A percentile compares a stretch with the other conserved stretches of the same genome.
Evolutionary conservation across 2,888 invertebrate genomes (phyloP).

Genomic region (Spodoptera picta): DNA sequence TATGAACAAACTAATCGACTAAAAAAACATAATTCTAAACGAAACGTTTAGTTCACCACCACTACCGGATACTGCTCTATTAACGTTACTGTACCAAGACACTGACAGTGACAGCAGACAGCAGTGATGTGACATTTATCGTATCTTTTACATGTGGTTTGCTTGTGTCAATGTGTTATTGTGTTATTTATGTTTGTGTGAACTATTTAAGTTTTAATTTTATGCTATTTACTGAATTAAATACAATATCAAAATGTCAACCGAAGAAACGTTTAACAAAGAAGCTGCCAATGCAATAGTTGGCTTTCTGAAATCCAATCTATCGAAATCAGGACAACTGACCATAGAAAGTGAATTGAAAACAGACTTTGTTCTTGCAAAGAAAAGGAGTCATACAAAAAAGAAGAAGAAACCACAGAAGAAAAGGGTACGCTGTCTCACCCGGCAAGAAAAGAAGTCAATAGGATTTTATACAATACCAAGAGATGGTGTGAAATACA

Average conservation of each 20-base stretch:
- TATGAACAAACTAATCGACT: too few species aligned
- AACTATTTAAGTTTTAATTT: too few species aligned
- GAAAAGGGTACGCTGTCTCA: constrained; percentile 85
- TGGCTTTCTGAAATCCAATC: constrained; percentile 77
- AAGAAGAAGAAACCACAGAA: constrained; percentile 70
- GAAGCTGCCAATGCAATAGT: constrained; percentile 68
- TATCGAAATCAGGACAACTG: constrained; percentile 68
- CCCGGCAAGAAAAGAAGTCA: constrained; percentile 88
- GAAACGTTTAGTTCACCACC: too few species aligned
- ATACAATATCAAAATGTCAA: constrained; percentile 57
- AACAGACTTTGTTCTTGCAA: constrained; percentile 80
- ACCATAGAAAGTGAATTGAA: constrained; percentile 78
- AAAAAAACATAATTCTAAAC: too few species aligned
- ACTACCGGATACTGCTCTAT: too few species aligned
- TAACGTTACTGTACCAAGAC: too few species aligned
- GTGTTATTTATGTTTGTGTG: too few species aligned
- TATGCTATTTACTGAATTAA: neutral
- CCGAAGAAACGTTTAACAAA: constrained; percentile 60
- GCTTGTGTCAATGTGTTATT: too few species aligned
- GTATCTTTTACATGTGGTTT: too few species aligned
- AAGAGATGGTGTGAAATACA: constrained; percentile 89
- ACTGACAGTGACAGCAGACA: too few species aligned
- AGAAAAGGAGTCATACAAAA: constrained; percentile 78
- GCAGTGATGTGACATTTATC: too few species aligned
- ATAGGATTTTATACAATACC: constrained; percentile 90